Percentiles rank a stretch among this genome's conserved stretches.
Conservation (phyloP, 2,797 vertebrate genomes). For the Kryptopterus vitreolus region DNA sequence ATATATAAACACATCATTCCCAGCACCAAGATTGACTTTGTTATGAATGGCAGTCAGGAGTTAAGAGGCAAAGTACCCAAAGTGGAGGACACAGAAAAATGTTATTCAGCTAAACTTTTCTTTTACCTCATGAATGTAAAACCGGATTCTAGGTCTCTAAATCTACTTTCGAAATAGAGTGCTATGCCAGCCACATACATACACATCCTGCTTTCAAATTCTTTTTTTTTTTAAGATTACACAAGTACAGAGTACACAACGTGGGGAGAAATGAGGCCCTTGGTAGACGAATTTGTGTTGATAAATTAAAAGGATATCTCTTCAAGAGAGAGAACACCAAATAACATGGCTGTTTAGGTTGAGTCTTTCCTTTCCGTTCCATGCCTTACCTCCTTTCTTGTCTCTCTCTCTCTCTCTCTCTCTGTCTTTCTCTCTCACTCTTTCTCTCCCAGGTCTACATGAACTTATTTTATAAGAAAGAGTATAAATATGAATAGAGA, state of each 20-base stretch:
- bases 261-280: constrained; percentile 19
- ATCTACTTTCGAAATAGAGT: neutral
- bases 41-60: constrained; percentile 32
- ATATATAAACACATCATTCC: constrained; percentile 20
- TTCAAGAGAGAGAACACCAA: constrained; percentile 28
- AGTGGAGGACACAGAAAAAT: constrained; percentile 18
- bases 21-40: constrained; percentile 32
- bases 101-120: constrained; percentile 29
- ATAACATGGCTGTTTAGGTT: constrained; percentile 26
- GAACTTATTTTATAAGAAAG: neutral
- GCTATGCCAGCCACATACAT: neutral
- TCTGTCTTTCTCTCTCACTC: neutral
- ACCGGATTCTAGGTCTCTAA: constrained; percentile 15
- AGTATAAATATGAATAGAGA: neutral
- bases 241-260: constrained; percentile 23
- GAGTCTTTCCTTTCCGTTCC: neutral
- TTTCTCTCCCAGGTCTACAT: neutral
- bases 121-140: constrained; percentile 19
- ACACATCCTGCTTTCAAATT: constrained; percentile 25
- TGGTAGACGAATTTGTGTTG: constrained; percentile 26
- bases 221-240: constrained; percentile 28
- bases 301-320: constrained; percentile 38
- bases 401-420: neutral
- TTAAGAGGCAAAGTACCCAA: neutral
- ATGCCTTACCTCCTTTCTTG: neutral